phyloP scores from a whole-genome alignment of 2,113 vertebrate genomes.

The Willisornis vidua region DNA sequence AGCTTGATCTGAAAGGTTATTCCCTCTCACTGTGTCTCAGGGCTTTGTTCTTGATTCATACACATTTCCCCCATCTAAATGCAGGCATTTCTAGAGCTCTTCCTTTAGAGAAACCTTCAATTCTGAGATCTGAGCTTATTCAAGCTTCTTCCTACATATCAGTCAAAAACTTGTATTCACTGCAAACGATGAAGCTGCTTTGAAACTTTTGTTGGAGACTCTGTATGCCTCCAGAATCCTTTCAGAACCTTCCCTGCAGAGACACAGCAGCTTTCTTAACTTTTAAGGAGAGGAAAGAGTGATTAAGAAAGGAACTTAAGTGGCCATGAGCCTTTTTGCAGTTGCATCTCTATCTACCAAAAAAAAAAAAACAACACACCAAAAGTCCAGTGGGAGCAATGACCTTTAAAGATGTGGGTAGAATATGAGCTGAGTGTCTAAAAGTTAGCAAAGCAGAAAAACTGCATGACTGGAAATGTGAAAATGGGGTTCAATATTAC shows the following conservation, averaged over 20 bases:
- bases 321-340: not conserved
- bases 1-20: constrained; percentile 77
- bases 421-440: constrained; percentile 26
- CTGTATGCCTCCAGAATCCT: constrained; percentile 60
- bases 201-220: constrained; percentile 65
- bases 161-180: constrained; percentile 52
- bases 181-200: constrained; percentile 66
- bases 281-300: not conserved
- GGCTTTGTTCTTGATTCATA: constrained; percentile 73
- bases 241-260: constrained; percentile 49
- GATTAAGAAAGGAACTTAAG: not conserved
- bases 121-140: constrained; percentile 75
- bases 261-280: not conserved
- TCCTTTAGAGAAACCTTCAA: constrained; percentile 69
- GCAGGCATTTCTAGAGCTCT: constrained; percentile 72
- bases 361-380: not conserved
- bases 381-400: not conserved
- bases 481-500: not conserved
- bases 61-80: constrained; percentile 57
- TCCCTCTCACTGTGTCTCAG: constrained; percentile 24
- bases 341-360: not conserved
- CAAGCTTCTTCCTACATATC: constrained; percentile 63
- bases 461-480: constrained; percentile 13
- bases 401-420: constrained; percentile 57
- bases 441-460: constrained; percentile 68